Base-by-base conservation (phyloP, 1,140 invertebrate species). In the Anoplophora glabripennis region DNA sequence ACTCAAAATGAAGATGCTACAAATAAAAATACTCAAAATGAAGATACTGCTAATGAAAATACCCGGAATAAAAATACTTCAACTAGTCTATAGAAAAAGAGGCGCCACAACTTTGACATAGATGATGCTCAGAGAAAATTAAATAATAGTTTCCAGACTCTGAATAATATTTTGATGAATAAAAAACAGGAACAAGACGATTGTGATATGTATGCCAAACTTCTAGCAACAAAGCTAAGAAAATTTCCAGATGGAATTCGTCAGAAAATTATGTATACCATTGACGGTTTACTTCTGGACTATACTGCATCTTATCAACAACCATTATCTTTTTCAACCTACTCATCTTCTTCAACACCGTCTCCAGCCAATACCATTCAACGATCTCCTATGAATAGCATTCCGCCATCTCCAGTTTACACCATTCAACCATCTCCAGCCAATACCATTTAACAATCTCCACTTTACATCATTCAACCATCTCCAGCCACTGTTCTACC, bases 141-240 rank as follows among this genome's bases (percentile, higher is more conserved):
- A 15, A 42, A 7, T 15, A 4, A 42, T 15, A 42, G 40, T 7
- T 42, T n/a, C 15, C 5, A 42, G 15, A 54, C 38, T 46, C 21
- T 28, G 21, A 53, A 53, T 28, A 35, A 47, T 8, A 37, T 49
- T 36, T 15, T 48, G 33, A 12, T 53, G 14, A 42, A 11, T 45
- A 41, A 28, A n/a, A 46, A n/a, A n/a, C 8, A n/a, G 38, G 52
- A 57, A 42, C 59, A 67, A 17, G 65, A 67, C 53, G 65, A 67
- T 11, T 67, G 65, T 60, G 58, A 64, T 45, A 54, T 67, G 7
- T 67, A 67, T 28, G 63, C 42, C 2, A 66, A 61, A 18, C 17
- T 65, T 15, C 55, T 63, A 36, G 47, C 63, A 21, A 61, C 4
- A 63, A 57, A 61, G 21, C 37, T 63, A 48, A 52, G 64, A 38